Percentiles rank a stretch among this genome's conserved stretches.
phyloP scores from a whole-genome alignment of 2,113 vertebrate genomes.

The Gasterosteus nipponicus region DNA sequence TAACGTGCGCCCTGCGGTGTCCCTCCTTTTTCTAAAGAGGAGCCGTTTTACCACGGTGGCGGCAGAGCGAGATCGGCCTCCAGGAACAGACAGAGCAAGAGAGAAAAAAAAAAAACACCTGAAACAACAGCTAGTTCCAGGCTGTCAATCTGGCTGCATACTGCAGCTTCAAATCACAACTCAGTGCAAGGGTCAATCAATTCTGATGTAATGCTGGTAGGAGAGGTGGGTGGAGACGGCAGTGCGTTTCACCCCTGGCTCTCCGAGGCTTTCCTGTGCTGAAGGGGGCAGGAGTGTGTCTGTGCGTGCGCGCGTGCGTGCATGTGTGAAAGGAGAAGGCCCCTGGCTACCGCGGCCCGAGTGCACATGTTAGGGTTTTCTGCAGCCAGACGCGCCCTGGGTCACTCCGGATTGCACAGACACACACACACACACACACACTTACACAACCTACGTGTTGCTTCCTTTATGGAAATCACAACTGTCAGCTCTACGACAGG shows the following conservation, averaged over 20 bases:
- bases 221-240: conserved; percentile 76
- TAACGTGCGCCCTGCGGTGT: conserved; percentile 2
- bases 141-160: conserved; percentile 55
- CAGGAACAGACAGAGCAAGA: conserved; percentile 32
- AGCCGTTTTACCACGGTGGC: background rate
- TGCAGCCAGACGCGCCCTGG: conserved; percentile 66
- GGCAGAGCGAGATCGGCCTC: conserved; percentile 20
- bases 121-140: conserved; percentile 62
- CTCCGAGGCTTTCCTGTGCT: conserved; percentile 65
- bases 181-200: conserved; percentile 72
- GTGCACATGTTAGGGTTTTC: conserved; percentile 70
- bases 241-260: conserved; percentile 65
- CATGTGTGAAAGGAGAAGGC: conserved; percentile 62
- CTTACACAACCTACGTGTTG: conserved; percentile 62
- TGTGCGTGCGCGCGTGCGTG: conserved; percentile 48
- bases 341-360: conserved; percentile 64
- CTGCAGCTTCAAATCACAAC: conserved; percentile 48
- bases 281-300: conserved; percentile 59
- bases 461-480: conserved; percentile 78
- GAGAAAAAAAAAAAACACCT: conserved; percentile 53
- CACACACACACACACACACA: conserved; percentile 52
- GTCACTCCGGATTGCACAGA: conserved; percentile 60
- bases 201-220: conserved; percentile 76
- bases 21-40: background rate
- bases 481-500: conserved; percentile 75